Conservation (phyloP, 2,113 vertebrate species). For the Phalacrocorax pelagicus region DNA sequence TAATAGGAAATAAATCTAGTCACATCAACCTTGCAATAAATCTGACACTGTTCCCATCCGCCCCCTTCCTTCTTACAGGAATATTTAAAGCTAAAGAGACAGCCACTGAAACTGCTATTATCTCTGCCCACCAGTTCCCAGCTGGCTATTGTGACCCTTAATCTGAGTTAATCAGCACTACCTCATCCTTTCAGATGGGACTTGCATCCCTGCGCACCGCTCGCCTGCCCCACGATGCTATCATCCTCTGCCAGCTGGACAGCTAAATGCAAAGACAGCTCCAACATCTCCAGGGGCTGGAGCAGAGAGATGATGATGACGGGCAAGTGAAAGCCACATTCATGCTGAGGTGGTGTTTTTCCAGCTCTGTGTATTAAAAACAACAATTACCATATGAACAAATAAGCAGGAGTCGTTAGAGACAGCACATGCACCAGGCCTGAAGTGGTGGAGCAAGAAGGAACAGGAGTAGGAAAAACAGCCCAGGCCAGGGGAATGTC, state of each 20-base stretch:
- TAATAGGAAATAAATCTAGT: not conserved
- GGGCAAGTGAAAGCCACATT: no score
- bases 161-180: constrained; percentile 28
- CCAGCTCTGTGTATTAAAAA: not conserved
- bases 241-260: constrained; percentile 11
- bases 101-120: not conserved
- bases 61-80: not conserved
- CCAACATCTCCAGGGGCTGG: not conserved
- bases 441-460: not conserved
- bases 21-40: not conserved
- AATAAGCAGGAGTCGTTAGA: not conserved
- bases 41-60: not conserved
- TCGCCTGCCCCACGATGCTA: not conserved
- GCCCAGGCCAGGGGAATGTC: not conserved
- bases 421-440: not conserved
- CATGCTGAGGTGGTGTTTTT: not conserved
- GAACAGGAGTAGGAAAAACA: not conserved
- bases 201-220: not conserved
- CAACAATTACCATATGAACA: not conserved
- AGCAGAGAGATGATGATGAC: not conserved
- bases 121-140: constrained; percentile 29
- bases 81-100: not conserved
- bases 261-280: not conserved
- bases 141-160: constrained; percentile 16
- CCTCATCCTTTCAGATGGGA: constrained; percentile 22